Evolutionary conservation across 1,140 invertebrate species (phyloP).

Genomic region (Drosophila pectinifera): DNA sequence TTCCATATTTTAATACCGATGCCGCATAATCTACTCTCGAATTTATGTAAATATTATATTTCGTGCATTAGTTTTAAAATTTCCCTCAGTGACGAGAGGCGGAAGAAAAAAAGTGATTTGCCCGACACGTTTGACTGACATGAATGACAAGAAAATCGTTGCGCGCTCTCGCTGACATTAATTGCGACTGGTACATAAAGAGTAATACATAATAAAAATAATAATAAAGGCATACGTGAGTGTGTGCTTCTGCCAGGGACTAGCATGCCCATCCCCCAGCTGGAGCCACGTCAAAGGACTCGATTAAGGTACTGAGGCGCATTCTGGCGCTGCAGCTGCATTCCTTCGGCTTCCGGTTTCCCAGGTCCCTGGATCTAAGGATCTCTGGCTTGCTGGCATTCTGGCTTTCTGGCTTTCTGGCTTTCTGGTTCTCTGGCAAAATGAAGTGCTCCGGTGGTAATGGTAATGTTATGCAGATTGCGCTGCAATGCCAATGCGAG

Average conservation of each 20-base stretch:
- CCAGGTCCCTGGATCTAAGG: neutral
- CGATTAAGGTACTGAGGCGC: constrained; percentile 11
- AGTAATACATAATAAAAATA: constrained; percentile 76
- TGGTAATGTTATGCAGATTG: constrained; percentile 46
- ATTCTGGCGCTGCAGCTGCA: constrained; percentile 25
- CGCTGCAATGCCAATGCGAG: constrained; percentile 28
- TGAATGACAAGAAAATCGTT: constrained; percentile 81
- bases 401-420: neutral
- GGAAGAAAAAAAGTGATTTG: neutral
- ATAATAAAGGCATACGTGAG: constrained; percentile 54
- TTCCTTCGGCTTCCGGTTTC: constrained; percentile 20
- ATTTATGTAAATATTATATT: neutral
- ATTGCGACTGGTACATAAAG: constrained; percentile 78
- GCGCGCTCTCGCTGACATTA: constrained; percentile 72
- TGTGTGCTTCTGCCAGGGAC: constrained; percentile 23
- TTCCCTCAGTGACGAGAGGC: constrained; percentile 11
- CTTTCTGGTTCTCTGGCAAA: constrained; percentile 1
- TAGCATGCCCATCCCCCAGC: too few relatives aligned
- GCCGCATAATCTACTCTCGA: neutral
- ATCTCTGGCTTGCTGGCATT: neutral
- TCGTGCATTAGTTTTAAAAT: neutral
- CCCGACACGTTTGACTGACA: constrained; percentile 67
- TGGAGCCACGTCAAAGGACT: constrained; percentile 23
- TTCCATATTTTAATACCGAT: neutral
- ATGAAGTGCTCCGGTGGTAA: constrained; percentile 15